These are phyloP conservation scores for Pterocles gutturalis DNA, from an alignment of 2,113 vertebrate genomes.

Conservation along the genomic window DNA sequence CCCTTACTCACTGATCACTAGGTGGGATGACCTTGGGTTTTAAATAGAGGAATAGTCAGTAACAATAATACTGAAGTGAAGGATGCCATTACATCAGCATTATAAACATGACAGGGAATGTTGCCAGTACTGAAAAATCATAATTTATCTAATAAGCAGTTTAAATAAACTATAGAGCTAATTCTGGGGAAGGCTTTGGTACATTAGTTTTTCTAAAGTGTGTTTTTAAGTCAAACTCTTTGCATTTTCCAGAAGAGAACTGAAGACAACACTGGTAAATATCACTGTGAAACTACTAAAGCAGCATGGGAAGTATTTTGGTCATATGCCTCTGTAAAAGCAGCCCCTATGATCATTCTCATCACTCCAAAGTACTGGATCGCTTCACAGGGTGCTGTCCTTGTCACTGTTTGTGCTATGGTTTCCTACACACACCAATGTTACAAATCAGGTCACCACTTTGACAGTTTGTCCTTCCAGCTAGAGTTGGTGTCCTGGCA, in stretches of 20 bases:
- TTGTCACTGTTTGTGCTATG: not conserved
- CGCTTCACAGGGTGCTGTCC: not conserved
- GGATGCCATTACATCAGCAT: not conserved
- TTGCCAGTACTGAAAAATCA: not conserved
- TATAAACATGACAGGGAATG: not conserved
- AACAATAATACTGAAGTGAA: not conserved
- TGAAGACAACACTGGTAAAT: not conserved
- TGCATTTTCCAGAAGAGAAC: not conserved
- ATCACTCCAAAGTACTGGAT: not conserved
- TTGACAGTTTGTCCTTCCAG: not conserved
- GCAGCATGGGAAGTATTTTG: not conserved
- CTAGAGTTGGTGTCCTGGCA: not conserved
- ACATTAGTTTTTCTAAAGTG: not conserved
- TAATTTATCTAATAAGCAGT: not conserved
- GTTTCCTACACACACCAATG: not conserved
- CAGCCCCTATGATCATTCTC: not conserved
- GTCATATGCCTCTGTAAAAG: not conserved
- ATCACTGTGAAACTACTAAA: not conserved
- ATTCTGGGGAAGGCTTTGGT: not conserved
- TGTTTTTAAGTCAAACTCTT: not conserved
- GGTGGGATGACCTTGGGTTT: not conserved
- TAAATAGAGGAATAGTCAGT: not conserved
- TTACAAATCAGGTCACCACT: not conserved
- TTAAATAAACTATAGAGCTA: not conserved
- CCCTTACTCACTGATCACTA: not conserved